A percentile compares a stretch with the other conserved stretches of the same genome.
Conservation (phyloP, 2,888 invertebrate species). For the Melanchra persicariae region DNA sequence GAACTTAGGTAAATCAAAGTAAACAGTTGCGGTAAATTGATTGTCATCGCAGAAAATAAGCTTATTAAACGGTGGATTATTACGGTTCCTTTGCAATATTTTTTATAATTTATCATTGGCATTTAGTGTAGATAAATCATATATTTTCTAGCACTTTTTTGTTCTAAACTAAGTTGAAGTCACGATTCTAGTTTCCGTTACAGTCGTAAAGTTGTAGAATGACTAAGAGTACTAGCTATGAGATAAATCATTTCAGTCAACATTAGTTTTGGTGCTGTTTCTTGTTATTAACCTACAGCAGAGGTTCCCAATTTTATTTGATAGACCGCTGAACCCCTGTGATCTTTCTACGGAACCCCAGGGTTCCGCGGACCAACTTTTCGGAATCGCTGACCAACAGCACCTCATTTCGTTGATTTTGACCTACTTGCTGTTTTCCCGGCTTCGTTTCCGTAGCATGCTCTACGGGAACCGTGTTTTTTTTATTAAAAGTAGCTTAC, state of each 20-base stretch:
- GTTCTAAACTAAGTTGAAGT: not conserved
- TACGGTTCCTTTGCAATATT: slow-evolving; percentile 14
- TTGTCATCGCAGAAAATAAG: slow-evolving; percentile 13
- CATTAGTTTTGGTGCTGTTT: not conserved
- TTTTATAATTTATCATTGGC: not conserved
- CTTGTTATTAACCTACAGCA: not conserved
- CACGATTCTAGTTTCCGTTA: slow-evolving; percentile 40
- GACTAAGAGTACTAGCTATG: not conserved
- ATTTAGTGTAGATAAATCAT: slow-evolving; percentile 19
- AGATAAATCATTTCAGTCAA: slow-evolving; percentile 1
- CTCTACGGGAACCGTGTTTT: too few species aligned
- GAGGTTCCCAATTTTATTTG: too few species aligned
- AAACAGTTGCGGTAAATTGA: slow-evolving; percentile 21
- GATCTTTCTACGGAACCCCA: too few species aligned
- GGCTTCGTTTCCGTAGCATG: too few species aligned
- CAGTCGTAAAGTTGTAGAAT: slow-evolving; percentile 30
- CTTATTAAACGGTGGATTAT: slow-evolving; percentile 11
- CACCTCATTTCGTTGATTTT: not conserved
- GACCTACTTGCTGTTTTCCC: not conserved
- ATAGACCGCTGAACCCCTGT: too few species aligned
- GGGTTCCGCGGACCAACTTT: too few species aligned
- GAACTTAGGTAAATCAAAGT: not conserved
- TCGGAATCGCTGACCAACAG: too few species aligned
- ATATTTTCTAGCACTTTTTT: slow-evolving; percentile 27
- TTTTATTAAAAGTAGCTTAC: too few species aligned